Evolutionary conservation across 1,140 invertebrate species (phyloP).

Genomic region (Centruroides sculpturatus): DNA sequence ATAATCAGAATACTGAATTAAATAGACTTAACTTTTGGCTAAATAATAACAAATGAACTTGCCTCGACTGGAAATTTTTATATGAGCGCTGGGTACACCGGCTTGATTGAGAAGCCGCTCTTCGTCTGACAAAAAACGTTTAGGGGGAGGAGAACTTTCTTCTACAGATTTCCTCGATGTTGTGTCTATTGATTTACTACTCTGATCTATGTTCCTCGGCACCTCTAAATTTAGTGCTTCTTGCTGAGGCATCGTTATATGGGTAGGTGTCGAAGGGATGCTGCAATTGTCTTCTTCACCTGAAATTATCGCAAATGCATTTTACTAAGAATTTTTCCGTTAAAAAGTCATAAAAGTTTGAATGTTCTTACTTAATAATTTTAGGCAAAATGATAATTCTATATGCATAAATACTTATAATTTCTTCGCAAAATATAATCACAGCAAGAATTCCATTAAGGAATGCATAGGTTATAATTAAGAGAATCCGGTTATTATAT

Average conservation of each 20-base stretch:
- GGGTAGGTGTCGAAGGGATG: slow-evolving; percentile 16
- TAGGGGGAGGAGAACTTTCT: slow-evolving; percentile 25
- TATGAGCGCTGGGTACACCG: slow-evolving; percentile 50
- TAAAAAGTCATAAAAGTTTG: too few relatives aligned
- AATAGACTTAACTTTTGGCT: background rate
- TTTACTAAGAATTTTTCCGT: too few relatives aligned
- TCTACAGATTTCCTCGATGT: slow-evolving; percentile 10
- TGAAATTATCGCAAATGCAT: background rate
- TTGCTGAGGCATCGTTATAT: slow-evolving; percentile 29
- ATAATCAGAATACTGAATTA: background rate
- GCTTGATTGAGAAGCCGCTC: slow-evolving; percentile 29
- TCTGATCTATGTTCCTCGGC: background rate
- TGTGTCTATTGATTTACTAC: background rate
- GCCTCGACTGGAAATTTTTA: slow-evolving; percentile 81
- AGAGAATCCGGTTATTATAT: too few relatives aligned
- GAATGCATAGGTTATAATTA: too few relatives aligned
- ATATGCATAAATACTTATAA: too few relatives aligned
- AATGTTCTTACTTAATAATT: too few relatives aligned
- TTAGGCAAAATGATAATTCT: too few relatives aligned
- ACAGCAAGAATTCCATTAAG: too few relatives aligned
- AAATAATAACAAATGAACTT: slow-evolving; percentile 24
- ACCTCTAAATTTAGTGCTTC: slow-evolving; percentile 45
- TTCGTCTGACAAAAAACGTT: slow-evolving; percentile 32
- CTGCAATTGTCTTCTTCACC: slow-evolving; percentile 22
- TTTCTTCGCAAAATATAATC: too few relatives aligned